Evolutionary conservation across 1,140 invertebrate species (phyloP).

Genomic region (Bombus terrestris): DNA sequence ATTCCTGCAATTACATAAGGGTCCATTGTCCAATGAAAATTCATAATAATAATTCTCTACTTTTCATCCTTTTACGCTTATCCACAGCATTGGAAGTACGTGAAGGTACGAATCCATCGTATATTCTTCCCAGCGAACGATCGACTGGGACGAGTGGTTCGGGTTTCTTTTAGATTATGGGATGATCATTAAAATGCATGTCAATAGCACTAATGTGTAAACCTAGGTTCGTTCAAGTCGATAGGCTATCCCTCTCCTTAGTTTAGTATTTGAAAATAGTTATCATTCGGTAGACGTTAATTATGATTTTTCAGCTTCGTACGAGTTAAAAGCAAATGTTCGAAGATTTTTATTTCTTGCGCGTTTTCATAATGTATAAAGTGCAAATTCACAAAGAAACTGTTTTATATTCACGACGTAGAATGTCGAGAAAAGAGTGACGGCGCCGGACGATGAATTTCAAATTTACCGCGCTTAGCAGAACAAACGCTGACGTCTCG

Average conservation of each 20-base stretch:
- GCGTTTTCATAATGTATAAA: background rate
- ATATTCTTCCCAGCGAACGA: background rate
- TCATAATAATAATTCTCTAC: conserved; percentile 21
- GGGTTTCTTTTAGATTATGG: background rate
- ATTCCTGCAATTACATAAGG: conserved; percentile 6
- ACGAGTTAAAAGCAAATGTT: background rate
- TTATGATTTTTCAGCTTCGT: background rate
- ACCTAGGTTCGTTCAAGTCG: background rate
- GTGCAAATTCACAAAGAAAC: background rate
- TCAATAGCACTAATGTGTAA: background rate
- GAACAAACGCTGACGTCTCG: background rate
- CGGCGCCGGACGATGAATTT: background rate
- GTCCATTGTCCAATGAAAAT: background rate
- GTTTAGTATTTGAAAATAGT: background rate
- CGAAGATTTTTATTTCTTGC: background rate
- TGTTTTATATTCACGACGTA: background rate
- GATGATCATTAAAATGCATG: background rate
- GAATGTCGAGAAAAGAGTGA: background rate
- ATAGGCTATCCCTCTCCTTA: background rate
- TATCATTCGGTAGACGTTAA: background rate
- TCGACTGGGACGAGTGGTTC: conserved; percentile 40
- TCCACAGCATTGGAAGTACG: conserved; percentile 90
- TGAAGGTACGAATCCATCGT: conserved; percentile 85
- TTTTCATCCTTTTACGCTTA: conserved; percentile 34
- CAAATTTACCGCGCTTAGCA: background rate